Base-by-base conservation (phyloP, 2,797 vertebrate species). In the Morelia viridis region DNA sequence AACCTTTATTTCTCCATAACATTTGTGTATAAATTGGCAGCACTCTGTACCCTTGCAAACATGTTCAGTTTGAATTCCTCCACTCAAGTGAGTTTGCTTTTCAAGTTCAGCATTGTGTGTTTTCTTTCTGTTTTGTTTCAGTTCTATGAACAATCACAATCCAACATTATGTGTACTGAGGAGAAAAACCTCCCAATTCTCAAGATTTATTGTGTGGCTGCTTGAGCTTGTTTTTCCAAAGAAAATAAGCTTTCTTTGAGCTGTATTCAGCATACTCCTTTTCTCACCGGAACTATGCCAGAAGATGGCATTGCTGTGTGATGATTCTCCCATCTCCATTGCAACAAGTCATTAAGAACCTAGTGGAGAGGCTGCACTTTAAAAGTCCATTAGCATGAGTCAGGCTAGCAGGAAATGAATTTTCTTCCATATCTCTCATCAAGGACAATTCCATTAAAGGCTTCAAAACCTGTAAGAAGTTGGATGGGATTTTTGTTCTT, bases 271-370 rank as follows among this genome's bases (percentile, higher is more conserved):
- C 89, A 26, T 91, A 90, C 35, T 94, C 94, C 88, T 80, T 96
- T 96, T 96, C 95, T 97, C 95, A 95, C 92, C 94, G 96, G 96
- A 97, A 88, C 94, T 88, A 93, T 96, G 96, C 96, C 97, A 97
- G 97, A 92, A 97, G 97, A 95, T 96, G 96, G 96, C 95, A 94
- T 95, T 96, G 94, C 93, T 97, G 94, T 89, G 92, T n/a, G 0
- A 87, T 35, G 93, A 92, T 94, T 80, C 92, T 22, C 95, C 93
- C 93, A 95, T 94, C 93, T 96, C 95, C 94, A 89, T 92, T 96
- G 94, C 94, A 93, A 95, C 80, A 92, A 94, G 96, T 93, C 97
- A 85, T 94, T 96, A 94, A 93, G 90, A 91, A 89, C 9, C 50
- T 80, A 94, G 89, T 96, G 92, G 94, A 94, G 94, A 95, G 95